Conservation (phyloP, 2,888 invertebrate genomes). For the Salpingus planirostris region DNA sequence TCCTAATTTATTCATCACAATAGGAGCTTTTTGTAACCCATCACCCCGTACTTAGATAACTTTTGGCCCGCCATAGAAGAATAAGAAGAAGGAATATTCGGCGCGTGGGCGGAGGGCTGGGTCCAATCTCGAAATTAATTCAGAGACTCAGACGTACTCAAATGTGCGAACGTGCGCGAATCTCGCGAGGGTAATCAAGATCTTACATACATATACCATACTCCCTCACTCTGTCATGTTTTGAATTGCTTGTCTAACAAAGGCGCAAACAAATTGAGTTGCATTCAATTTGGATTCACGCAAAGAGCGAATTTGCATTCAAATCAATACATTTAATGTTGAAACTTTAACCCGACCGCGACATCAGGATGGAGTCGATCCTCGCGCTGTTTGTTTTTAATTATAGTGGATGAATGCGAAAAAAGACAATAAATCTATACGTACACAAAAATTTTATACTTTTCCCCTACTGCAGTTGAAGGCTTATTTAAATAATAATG, state of each 20-base stretch:
- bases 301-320: slow-evolving; percentile 3
- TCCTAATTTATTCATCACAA: too few relatives aligned
- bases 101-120: too few relatives aligned
- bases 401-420: background rate
- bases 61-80: too few relatives aligned
- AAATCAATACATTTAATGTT: slow-evolving; percentile 1
- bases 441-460: background rate
- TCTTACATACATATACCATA: background rate
- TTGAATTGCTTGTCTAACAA: slow-evolving; percentile 3
- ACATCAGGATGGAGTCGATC: too few relatives aligned
- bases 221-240: background rate
- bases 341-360: too few relatives aligned
- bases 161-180: too few relatives aligned
- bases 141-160: too few relatives aligned
- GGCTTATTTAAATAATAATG: background rate
- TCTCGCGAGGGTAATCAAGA: background rate
- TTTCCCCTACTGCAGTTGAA: background rate
- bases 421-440: too few relatives aligned
- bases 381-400: background rate
- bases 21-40: too few relatives aligned
- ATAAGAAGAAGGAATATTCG: too few relatives aligned
- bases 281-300: slow-evolving; percentile 1
- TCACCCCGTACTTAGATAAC: too few relatives aligned
- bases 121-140: too few relatives aligned
- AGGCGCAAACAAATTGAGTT: slow-evolving; percentile 3